A percentile compares a stretch with the other conserved stretches of the same genome.
phyloP scores from a whole-genome alignment of 2,888 invertebrate species.

The Torymus aiolomorphi region DNA sequence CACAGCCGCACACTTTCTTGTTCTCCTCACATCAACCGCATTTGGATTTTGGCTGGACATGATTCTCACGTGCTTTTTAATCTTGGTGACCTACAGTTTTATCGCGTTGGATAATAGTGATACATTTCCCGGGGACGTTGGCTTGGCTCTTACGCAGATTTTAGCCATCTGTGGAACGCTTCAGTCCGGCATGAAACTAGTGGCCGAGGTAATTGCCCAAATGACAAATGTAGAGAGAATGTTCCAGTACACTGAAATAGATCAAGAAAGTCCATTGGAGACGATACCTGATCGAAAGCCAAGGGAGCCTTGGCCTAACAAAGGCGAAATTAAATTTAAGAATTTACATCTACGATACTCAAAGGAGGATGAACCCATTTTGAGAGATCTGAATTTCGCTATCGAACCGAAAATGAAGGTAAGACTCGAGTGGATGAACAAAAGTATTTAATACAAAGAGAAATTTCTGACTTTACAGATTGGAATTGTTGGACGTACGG shows the following conservation, averaged over 20 bases:
- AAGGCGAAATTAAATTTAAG: conserved; percentile 81
- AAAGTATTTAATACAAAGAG: too few species aligned
- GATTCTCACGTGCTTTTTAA: conserved; percentile 80
- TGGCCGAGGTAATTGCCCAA: conserved; percentile 85
- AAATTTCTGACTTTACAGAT: too few species aligned
- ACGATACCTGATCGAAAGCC: conserved; percentile 79
- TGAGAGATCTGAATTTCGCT: conserved; percentile 83
- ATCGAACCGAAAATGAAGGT: conserved; percentile 85
- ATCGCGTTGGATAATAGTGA: conserved; percentile 75
- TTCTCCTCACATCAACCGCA: conserved; percentile 79
- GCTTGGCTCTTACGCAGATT: conserved; percentile 82
- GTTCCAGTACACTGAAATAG: conserved; percentile 85
- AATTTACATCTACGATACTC: conserved; percentile 82
- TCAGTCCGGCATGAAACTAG: conserved; percentile 87
- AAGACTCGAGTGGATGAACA: conserved; percentile 50
- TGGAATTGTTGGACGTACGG: too few species aligned
- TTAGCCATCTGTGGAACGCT: conserved; percentile 87
- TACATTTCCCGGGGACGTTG: conserved; percentile 82
- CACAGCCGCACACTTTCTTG: conserved; percentile 80
- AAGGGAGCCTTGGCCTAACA: conserved; percentile 81
- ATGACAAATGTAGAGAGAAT: conserved; percentile 90
- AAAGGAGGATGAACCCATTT: conserved; percentile 82
- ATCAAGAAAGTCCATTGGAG: conserved; percentile 79
- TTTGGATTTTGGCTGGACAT: conserved; percentile 82
- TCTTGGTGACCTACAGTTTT: conserved; percentile 81